These are phyloP conservation scores for Falco biarmicus DNA, from an alignment of 2,797 vertebrate genomes.

Conservation along the genomic window DNA sequence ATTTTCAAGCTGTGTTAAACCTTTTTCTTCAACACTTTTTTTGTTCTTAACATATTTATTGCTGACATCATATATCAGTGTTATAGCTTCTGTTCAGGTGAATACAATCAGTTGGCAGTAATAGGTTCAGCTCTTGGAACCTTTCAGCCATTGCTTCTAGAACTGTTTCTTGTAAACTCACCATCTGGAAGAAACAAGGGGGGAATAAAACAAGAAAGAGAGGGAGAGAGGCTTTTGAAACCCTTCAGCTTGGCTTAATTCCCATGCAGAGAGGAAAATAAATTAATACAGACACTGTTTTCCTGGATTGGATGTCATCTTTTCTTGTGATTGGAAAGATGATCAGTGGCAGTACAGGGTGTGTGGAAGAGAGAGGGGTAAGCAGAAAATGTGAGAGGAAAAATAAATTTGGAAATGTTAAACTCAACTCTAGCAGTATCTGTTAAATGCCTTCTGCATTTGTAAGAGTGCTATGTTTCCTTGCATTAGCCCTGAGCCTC, in stretches of 20 bases:
- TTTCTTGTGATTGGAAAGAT: constrained; percentile 1
- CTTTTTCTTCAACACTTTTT: constrained; percentile 27
- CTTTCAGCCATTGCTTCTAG: constrained; percentile 3
- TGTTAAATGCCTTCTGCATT: not conserved
- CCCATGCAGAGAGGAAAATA: not conserved
- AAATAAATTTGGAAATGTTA: not conserved
- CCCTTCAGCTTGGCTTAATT: not conserved
- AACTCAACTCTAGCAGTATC: not conserved
- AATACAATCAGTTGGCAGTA: not conserved
- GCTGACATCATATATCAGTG: constrained; percentile 52
- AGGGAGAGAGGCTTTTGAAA: not conserved
- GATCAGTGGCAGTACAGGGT: not conserved
- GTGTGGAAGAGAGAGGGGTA: not conserved
- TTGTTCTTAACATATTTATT: constrained; percentile 58
- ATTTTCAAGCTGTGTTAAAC: not conserved
- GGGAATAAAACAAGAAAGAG: not conserved
- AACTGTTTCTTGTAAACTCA: not conserved
- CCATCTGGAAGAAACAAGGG: not conserved
- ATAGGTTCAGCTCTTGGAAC: not conserved
- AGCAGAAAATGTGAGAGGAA: not conserved
- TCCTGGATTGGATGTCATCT: not conserved
- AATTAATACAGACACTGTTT: constrained; percentile 41
- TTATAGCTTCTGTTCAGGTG: constrained; percentile 53
- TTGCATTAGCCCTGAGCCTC: not conserved
- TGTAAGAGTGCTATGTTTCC: not conserved